phyloP scores from a whole-genome alignment of 2,888 invertebrate species.

The Dione juno region DNA sequence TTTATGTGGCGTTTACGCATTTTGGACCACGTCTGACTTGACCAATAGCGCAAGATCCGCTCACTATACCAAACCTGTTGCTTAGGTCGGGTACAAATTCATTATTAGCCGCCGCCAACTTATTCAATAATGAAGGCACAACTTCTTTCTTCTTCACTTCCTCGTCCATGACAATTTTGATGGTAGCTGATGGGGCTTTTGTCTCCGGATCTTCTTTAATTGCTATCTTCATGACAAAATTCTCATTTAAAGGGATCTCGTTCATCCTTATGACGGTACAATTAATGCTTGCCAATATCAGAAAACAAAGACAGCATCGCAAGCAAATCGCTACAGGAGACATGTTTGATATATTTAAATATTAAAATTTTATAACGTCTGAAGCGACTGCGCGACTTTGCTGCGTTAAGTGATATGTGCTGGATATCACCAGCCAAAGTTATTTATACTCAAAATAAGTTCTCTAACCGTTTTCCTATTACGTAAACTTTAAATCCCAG shows the following conservation, averaged over 20 bases:
- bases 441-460: constrained; percentile 28
- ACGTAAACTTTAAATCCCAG: constrained; percentile 28
- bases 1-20: constrained; percentile 17
- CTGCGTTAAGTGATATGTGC: constrained; percentile 13
- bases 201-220: constrained; percentile 35
- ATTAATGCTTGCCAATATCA: constrained; percentile 29
- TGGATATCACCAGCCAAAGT: background rate
- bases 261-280: constrained; percentile 43
- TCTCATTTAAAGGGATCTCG: constrained; percentile 36
- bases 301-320: background rate
- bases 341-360: constrained; percentile 24
- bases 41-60: constrained; percentile 29
- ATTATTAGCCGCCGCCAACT: constrained; percentile 15
- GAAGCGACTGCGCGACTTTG: constrained; percentile 17
- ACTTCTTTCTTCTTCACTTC: background rate
- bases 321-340: constrained; percentile 14
- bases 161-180: constrained; percentile 32
- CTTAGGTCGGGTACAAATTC: constrained; percentile 30
- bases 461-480: constrained; percentile 30
- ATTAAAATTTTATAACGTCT: constrained; percentile 2
- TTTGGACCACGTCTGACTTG: constrained; percentile 32
- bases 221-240: constrained; percentile 35
- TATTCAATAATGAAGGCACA: constrained; percentile 20
- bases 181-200: constrained; percentile 28
- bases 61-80: constrained; percentile 26